These are phyloP conservation scores for Charanyca ferruginea DNA, from an alignment of 2,888 invertebrate species.

Conservation along the genomic window DNA sequence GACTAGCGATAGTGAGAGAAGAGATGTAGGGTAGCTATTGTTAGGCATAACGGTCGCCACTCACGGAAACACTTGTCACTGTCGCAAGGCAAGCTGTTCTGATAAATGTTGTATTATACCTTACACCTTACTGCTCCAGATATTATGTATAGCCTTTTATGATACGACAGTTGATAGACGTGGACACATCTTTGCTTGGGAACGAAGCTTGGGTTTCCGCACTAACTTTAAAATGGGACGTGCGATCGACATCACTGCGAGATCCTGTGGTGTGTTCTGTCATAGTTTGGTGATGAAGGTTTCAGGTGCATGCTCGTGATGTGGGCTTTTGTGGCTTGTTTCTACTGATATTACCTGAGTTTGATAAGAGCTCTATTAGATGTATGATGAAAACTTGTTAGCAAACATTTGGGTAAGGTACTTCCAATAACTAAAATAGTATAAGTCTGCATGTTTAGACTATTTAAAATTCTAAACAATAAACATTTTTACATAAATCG, in stretches of 20 bases:
- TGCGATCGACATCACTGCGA: constrained; percentile 40
- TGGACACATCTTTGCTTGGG: constrained; percentile 25
- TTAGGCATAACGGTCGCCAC: constrained; percentile 82
- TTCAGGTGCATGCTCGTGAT: constrained; percentile 11
- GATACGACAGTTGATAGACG: constrained; percentile 68
- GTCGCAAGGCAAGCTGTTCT: constrained; percentile 76
- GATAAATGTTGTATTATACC: constrained; percentile 81
- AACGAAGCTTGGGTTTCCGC: not conserved
- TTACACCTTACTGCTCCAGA: constrained; percentile 59
- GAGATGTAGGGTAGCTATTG: constrained; percentile 84
- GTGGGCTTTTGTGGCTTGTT: constrained; percentile 18
- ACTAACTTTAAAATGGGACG: constrained; percentile 43
- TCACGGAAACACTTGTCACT: constrained; percentile 89
- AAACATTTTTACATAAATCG: not conserved
- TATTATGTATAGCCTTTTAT: constrained; percentile 59
- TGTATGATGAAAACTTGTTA: not conserved
- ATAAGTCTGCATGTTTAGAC: not conserved
- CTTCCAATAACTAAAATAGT: not conserved
- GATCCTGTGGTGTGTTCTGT: constrained; percentile 29
- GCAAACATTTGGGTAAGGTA: not conserved
- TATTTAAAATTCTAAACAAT: not conserved
- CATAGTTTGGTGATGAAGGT: constrained; percentile 52
- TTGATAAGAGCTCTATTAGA: not conserved
- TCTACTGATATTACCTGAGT: constrained; percentile 5
- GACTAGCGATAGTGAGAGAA: constrained; percentile 80